These are phyloP conservation scores for Apolygus lucorum DNA, from an alignment of 1,140 invertebrate species.

Conservation along the genomic window DNA sequence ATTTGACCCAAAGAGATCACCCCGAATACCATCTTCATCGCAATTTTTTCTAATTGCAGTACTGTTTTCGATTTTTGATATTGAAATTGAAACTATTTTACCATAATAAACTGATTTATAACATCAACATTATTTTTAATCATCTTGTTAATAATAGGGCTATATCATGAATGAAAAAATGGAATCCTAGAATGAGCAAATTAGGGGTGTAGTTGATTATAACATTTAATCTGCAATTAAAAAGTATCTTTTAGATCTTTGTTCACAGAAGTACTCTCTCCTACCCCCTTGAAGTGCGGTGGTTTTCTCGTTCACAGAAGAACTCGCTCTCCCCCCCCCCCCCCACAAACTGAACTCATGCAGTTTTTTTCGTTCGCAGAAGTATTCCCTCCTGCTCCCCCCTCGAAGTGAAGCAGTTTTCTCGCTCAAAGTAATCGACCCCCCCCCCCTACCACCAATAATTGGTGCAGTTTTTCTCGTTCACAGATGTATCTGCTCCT, in stretches of 20 bases:
- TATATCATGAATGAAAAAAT: constrained; percentile 2
- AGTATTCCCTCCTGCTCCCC: too few relatives aligned
- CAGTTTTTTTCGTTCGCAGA: too few relatives aligned
- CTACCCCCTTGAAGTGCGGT: too few relatives aligned
- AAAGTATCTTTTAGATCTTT: background rate
- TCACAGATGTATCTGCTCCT: too few relatives aligned
- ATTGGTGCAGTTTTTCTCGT: too few relatives aligned
- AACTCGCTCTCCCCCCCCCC: too few relatives aligned
- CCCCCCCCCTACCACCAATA: too few relatives aligned
- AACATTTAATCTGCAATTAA: background rate
- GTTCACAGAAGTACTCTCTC: too few relatives aligned
- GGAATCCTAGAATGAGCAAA: background rate
- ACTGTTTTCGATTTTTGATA: constrained; percentile 17
- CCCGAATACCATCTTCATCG: constrained; percentile 44
- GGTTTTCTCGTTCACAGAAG: too few relatives aligned
- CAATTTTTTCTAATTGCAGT: constrained; percentile 22
- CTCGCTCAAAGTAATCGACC: too few relatives aligned
- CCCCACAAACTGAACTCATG: too few relatives aligned
- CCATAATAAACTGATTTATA: background rate
- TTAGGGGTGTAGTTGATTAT: background rate
- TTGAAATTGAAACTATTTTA: background rate
- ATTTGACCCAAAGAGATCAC: constrained; percentile 47
- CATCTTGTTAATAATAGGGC: background rate
- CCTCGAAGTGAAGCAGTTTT: too few relatives aligned
- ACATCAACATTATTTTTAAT: background rate